phyloP scores from a whole-genome alignment of 2,888 invertebrate species.

The Proisotoma minuta region DNA sequence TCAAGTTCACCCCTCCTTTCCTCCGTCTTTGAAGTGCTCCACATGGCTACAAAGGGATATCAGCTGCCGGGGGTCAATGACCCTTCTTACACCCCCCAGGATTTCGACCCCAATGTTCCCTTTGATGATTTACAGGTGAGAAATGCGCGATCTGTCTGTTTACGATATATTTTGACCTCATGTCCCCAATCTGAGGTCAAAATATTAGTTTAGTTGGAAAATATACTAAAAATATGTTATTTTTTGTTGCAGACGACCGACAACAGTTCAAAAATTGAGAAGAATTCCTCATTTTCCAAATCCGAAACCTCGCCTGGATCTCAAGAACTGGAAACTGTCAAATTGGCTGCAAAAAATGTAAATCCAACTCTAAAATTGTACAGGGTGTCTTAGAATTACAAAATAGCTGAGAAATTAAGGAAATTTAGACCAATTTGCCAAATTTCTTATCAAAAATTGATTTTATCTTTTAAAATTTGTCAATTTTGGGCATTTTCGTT shows the following conservation, averaged over 20 bases:
- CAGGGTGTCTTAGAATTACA: no score
- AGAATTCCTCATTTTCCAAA: not conserved
- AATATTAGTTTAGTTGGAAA: no score
- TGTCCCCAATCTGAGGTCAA: no score
- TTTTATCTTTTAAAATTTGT: no score
- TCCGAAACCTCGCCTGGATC: constrained; percentile 8
- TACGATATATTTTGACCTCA: no score
- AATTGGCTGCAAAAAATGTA: constrained; percentile 60
- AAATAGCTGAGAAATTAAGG: no score
- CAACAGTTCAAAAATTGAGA: not conserved
- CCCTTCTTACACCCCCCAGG: constrained; percentile 57
- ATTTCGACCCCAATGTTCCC: constrained; percentile 68
- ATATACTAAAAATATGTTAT: no score
- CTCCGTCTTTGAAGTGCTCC: constrained; percentile 60
- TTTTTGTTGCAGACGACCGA: not conserved
- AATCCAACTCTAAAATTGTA: no score
- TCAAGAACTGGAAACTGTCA: constrained; percentile 54
- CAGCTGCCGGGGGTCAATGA: constrained; percentile 30
- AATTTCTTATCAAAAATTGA: no score
- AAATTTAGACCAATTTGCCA: no score
- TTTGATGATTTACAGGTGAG: constrained; percentile 61
- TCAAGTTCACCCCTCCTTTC: constrained; percentile 58
- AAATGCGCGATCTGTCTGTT: no score
- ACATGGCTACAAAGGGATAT: constrained; percentile 41
- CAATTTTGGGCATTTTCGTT: no score